phyloP scores from a whole-genome alignment of 2,888 invertebrate species.

The Caenorhabditis angaria region DNA sequence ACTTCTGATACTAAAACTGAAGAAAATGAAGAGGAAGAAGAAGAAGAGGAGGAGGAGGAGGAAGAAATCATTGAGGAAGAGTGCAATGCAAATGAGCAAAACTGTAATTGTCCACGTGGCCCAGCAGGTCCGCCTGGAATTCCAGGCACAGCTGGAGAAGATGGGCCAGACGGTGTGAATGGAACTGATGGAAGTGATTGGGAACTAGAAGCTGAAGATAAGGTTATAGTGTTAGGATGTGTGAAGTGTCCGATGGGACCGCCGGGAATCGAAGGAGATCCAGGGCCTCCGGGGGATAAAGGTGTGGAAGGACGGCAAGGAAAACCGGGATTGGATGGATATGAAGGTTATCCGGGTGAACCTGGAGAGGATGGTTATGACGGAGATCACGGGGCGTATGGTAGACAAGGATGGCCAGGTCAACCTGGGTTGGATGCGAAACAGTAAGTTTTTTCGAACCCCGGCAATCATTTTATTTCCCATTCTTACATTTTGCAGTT shows the following conservation, averaged over 20 bases:
- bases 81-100: conserved; percentile 11
- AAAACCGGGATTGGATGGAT: conserved; percentile 30
- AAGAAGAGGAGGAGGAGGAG: conserved; percentile 12
- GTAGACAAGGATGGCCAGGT: conserved; percentile 29
- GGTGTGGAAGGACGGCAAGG: conserved; percentile 26
- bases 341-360: conserved; percentile 34
- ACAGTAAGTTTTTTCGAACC: background rate
- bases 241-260: conserved; percentile 39
- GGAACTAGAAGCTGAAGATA: conserved; percentile 23
- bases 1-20: conserved; percentile 4
- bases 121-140: conserved; percentile 62
- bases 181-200: conserved; percentile 56
- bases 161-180: conserved; percentile 64
- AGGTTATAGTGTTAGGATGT: conserved; percentile 28
- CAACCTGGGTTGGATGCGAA: conserved; percentile 21
- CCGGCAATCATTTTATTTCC: no score
- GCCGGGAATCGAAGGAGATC: conserved; percentile 36
- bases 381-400: conserved; percentile 29
- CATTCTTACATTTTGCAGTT: no score
- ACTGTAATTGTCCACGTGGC: conserved; percentile 54
- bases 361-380: conserved; percentile 22
- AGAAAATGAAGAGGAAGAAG: conserved; percentile 7
- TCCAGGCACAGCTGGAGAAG: conserved; percentile 64
- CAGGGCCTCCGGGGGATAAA: conserved; percentile 34
- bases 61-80: conserved; percentile 18